A percentile compares a stretch with the other conserved stretches of the same genome.
Evolutionary conservation across 2,797 vertebrate genomes (phyloP).

Genomic region (Anguilla marmorata): DNA sequence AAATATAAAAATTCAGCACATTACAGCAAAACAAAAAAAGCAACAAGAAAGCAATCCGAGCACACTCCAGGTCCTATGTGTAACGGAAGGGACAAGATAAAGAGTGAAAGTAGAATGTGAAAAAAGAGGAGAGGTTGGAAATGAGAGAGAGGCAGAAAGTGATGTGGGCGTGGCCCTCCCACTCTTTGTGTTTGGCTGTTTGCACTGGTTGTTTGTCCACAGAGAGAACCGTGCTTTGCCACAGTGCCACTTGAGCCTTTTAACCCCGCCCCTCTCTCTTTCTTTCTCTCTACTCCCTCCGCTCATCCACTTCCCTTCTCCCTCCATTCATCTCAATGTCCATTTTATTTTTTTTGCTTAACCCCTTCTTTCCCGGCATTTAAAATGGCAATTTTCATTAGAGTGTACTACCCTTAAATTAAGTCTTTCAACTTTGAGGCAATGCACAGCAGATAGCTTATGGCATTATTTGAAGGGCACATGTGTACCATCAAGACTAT

Average conservation of each 20-base stretch:
- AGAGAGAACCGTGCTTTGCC: neutral
- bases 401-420: too few species aligned
- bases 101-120: neutral
- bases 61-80: neutral
- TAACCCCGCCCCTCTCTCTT: neutral
- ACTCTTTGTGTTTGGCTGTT: neutral
- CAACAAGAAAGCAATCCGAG: neutral
- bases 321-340: neutral
- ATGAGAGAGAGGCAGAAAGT: neutral
- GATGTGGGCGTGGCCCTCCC: neutral
- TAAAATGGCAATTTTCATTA: too few species aligned
- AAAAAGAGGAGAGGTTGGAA: neutral
- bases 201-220: neutral
- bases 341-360: too few species aligned
- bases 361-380: too few species aligned
- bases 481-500: too few species aligned
- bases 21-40: too few species aligned
- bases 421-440: too few species aligned
- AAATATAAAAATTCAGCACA: too few species aligned
- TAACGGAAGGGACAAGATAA: neutral
- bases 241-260: neutral
- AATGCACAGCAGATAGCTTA: too few species aligned
- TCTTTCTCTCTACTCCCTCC: neutral
- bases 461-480: too few species aligned
- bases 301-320: slow-evolving; percentile 1